Conservation (phyloP, 2,113 vertebrate genomes). For the Petrocephalus zakoni region DNA sequence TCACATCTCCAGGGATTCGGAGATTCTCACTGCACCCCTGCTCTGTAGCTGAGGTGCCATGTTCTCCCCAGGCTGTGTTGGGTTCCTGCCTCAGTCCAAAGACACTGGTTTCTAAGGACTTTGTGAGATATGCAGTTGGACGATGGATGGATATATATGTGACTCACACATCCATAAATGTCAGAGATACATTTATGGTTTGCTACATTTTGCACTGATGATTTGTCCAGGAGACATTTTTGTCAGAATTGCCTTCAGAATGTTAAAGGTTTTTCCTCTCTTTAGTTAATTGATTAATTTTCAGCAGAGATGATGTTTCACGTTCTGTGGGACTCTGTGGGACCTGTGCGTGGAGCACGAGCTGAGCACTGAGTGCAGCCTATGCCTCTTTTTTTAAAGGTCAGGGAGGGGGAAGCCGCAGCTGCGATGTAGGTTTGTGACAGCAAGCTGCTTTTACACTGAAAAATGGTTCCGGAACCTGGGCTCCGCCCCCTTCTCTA, state of each 20-base stretch:
- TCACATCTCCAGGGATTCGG: background rate
- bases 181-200: background rate
- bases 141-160: background rate
- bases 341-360: background rate
- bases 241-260: background rate
- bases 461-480: background rate
- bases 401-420: background rate
- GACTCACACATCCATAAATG: background rate
- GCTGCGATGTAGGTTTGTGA: background rate
- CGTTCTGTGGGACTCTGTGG: background rate
- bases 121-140: background rate
- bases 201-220: background rate
- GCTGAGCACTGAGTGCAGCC: background rate
- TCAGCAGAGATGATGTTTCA: background rate
- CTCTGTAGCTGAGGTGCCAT: background rate
- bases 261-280: background rate
- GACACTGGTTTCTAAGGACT: background rate
- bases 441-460: background rate
- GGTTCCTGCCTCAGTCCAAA: background rate
- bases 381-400: too few species aligned
- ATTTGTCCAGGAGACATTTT: background rate
- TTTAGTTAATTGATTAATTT: background rate
- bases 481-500: background rate
- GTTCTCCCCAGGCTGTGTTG: background rate
- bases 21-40: background rate